Percentiles rank a stretch among this genome's conserved stretches.
phyloP scores from a whole-genome alignment of 2,797 vertebrate species.

The Peromyscus attwateri region DNA sequence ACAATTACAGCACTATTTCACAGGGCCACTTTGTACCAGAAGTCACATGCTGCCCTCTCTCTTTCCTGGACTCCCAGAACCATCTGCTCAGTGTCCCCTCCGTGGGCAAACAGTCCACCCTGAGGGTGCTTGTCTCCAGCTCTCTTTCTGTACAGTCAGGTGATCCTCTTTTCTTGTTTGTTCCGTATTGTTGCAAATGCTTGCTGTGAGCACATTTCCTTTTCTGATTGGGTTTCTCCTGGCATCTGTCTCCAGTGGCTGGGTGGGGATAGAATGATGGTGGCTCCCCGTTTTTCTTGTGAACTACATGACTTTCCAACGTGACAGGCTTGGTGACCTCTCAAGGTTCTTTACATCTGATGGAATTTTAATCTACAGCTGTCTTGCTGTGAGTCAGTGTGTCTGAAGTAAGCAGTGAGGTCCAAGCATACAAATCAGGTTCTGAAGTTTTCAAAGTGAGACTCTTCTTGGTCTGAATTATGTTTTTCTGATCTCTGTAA shows the following conservation, averaged over 20 bases:
- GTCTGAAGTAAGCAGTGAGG: fast-evolving
- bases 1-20: fast-evolving
- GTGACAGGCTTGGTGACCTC: fast-evolving
- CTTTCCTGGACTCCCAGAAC: background rate
- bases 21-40: background rate
- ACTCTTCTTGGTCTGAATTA: background rate
- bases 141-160: background rate
- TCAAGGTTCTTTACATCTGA: background rate
- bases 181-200: background rate
- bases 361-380: background rate
- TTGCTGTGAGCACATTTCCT: fast-evolving
- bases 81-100: fast-evolving
- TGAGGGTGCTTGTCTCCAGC: fast-evolving
- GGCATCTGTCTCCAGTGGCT: fast-evolving
- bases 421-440: fast-evolving
- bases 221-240: background rate
- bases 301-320: fast-evolving
- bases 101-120: fast-evolving
- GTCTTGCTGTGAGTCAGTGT: background rate
- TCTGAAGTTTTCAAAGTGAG: background rate
- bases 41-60: fast-evolving
- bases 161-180: background rate
- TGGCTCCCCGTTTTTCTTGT: fast-evolving
- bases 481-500: background rate
- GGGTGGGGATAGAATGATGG: fast-evolving